Base-by-base conservation (phyloP, 2,888 invertebrate genomes). In the Lepidochitona cinerea region DNA sequence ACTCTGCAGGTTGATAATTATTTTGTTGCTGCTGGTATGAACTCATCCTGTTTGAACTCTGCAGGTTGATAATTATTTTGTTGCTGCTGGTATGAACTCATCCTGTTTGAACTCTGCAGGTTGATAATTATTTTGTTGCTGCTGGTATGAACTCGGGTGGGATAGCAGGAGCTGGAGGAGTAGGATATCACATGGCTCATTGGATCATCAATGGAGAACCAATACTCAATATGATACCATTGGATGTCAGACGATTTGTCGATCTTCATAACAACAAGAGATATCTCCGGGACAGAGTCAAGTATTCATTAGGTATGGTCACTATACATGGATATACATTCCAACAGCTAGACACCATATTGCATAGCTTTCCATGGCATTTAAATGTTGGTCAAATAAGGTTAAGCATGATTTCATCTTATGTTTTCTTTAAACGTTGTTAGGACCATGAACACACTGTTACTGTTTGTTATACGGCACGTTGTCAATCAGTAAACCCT, bases 111-210 rank as follows among this genome's bases (percentile, higher is more conserved):
- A n/a, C n/a, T n/a, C n/a, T n/a, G 18, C 88, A 96, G 95, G 94
- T 97, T 83, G 93, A 93, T 82, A 96, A 96, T 87, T 97, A 97
- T 89, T 95, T 94, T 89, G 94, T 99, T 53, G 97, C 98, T 0
- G 96, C 97, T 52, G 99, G 98, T 1, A 96, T 98, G 95, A 97
- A 97, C 92, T 97, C 97, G 0, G 95, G 96, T 37, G 98, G 98
- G n/a, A 95, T 98, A 66, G 96, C 96, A 0, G 96, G 97, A 9
- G 97, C 97, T 0, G 98, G 97, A 0, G 99, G 98, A 4, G 95
- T 98, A n/a, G 98, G 98, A 0, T 93, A 95, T 85, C 94, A 96
- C 0, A 94, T 97, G 0, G 96, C 95, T 0, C 96, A 98, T 89
- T 94, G 96, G 88, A 96, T 99, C 64, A 93, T 95, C 0, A 94